phyloP scores from a whole-genome alignment of 2,113 vertebrate species.

The Tyrannus savana region DNA sequence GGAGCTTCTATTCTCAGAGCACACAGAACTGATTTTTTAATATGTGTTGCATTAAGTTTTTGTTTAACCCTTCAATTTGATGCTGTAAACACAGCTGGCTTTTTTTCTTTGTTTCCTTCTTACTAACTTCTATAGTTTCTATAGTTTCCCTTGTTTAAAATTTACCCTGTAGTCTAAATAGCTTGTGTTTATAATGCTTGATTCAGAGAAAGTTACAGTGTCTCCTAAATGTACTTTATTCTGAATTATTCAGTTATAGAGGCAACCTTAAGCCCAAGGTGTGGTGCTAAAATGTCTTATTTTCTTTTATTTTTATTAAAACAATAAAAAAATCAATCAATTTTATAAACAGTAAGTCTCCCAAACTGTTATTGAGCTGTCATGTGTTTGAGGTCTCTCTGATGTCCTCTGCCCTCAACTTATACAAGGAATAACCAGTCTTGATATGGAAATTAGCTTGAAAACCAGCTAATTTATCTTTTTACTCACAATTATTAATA shows the following conservation, averaged over 20 bases:
- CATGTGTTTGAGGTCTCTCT: not conserved
- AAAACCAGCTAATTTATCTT: not conserved
- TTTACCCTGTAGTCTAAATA: not conserved
- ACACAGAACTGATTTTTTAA: not conserved
- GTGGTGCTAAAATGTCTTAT: not conserved
- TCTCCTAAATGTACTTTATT: not conserved
- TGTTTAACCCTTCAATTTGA: not conserved
- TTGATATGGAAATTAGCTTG: not conserved
- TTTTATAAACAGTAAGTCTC: not conserved
- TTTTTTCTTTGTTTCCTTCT: not conserved
- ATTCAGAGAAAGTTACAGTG: not conserved
- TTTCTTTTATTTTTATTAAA: too few relatives aligned
- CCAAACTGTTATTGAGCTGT: not conserved
- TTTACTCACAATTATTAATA: not conserved
- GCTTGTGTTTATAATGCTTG: not conserved
- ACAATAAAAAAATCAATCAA: not conserved
- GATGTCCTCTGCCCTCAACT: not conserved
- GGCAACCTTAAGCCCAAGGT: not conserved
- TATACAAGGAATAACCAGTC: not conserved
- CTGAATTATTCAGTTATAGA: not conserved
- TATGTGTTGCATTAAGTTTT: not conserved
- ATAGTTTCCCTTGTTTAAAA: not conserved
- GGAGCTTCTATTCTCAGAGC: not conserved
- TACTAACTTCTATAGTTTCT: not conserved
- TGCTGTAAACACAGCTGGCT: not conserved